Evolutionary conservation across 2,797 vertebrate species (phyloP).

Genomic region (Trichosurus vulpecula): DNA sequence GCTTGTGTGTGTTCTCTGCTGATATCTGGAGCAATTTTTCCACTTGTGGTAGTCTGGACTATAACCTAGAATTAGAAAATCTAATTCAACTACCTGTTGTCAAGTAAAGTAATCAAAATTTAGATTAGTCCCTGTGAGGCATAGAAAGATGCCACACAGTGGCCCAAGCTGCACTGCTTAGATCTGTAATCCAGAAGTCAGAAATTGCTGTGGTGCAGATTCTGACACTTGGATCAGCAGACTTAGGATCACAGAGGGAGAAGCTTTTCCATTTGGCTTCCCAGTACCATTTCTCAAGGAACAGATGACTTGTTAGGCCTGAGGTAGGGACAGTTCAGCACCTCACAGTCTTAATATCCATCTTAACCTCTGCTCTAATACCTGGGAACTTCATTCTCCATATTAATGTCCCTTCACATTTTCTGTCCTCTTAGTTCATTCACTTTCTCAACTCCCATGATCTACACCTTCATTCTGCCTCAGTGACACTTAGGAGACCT

Average conservation of each 20-base stretch:
- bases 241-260: constrained; percentile 18
- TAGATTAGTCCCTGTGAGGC: constrained; percentile 54
- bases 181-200: not conserved
- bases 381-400: not conserved
- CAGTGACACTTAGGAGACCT: not conserved
- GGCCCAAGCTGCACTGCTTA: not conserved
- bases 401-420: not conserved
- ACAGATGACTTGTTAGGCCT: not conserved
- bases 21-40: constrained; percentile 59
- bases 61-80: constrained; percentile 63
- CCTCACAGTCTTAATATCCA: not conserved
- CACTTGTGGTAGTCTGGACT: not conserved
- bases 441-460: not conserved
- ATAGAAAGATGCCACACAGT: not conserved
- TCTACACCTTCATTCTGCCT: not conserved
- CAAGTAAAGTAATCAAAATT: constrained; percentile 48
- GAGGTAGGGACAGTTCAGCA: not conserved
- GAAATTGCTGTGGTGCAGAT: not conserved
- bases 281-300: constrained; percentile 9
- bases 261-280: constrained; percentile 30
- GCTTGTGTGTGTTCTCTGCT: constrained; percentile 49
- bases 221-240: constrained; percentile 44
- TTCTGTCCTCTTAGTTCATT: not conserved
- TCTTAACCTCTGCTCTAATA: not conserved
- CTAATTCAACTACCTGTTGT: constrained; percentile 50